Base-by-base conservation (phyloP, 2,888 invertebrate genomes). In the Agonopterix heracliana region DNA sequence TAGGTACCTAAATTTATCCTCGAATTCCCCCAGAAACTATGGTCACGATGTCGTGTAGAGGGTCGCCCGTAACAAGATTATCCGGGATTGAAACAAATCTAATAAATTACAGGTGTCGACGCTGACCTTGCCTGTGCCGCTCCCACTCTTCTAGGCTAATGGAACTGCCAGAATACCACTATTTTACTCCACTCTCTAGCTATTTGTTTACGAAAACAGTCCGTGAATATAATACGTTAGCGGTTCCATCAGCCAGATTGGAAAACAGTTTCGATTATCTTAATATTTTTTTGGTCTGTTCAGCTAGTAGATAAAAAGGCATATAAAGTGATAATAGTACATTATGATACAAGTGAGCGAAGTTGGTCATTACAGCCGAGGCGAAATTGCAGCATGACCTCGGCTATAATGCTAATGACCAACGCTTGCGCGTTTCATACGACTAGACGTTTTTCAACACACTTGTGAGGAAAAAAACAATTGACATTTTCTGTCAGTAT, bases 21-120 rank as follows among this genome's bases (percentile, higher is more conserved):
- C 13, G 13, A n/a, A 38, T 34, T 34, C 2, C 34, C 34, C 45
- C 40, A 13, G 36, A 44, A 46, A 45, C 41, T 35, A n/a, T n/a
- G 41, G 12, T 38, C 42, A 34, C 47, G 40, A 41, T 13, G 36
- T 41, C 38, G 12, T 44, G 10, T 40, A 44, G 12, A 13, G 35
- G 44, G 43, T 43, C 47, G 34, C 47, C 50, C 42, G 56, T 81
- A 82, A 84, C 73, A 65, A 74, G 81, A 85, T 84, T 83, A 83
- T 78, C 74, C 62, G 61, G 68, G 71, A 76, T 81, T 78, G 75
- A 74, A 79, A 77, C 74, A 81, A 85, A 85, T 82, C 81, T 79
- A 85, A 85, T 83, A 83, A 82, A 83, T 77, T 75, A 68, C 75
- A 80, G 78, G 78, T 81, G 78, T 71, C 71, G 67, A 66, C 61